These are phyloP conservation scores for Okapia johnstoni DNA, from an alignment of 2,113 vertebrate genomes.

Conservation along the genomic window DNA sequence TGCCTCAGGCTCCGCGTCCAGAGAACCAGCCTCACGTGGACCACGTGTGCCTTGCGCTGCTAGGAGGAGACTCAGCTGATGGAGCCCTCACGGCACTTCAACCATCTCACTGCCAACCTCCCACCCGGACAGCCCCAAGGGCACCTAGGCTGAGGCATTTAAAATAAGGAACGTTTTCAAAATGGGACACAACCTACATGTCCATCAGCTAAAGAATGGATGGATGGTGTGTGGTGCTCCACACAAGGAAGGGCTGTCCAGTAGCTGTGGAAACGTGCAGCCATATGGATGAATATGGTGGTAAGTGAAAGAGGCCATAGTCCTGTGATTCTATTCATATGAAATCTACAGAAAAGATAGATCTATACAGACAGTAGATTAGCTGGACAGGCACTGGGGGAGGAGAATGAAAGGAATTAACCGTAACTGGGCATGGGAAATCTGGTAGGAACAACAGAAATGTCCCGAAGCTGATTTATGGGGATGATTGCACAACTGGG, in stretches of 20 bases:
- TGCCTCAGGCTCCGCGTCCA: not conserved
- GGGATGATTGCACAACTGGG: not conserved
- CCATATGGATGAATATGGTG: rapidly evolving
- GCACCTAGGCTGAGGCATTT: not conserved
- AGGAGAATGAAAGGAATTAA: no score
- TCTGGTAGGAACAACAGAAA: rapidly evolving
- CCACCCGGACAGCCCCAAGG: rapidly evolving
- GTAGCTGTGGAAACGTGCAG: rapidly evolving
- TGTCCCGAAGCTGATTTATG: no score
- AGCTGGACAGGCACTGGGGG: not conserved
- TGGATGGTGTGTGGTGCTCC: rapidly evolving
- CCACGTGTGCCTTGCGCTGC: not conserved
- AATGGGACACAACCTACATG: not conserved
- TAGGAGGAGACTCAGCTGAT: not conserved
- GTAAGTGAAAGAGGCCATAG: rapidly evolving
- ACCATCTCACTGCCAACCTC: no score
- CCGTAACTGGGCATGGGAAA: rapidly evolving
- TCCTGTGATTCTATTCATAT: rapidly evolving
- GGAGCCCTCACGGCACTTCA: rapidly evolving
- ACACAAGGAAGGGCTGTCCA: rapidly evolving
- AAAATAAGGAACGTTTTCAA: not conserved
- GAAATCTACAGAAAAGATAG: not conserved
- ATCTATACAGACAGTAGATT: rapidly evolving
- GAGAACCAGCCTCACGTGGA: not conserved
- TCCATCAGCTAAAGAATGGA: not conserved